phyloP scores from a whole-genome alignment of 2,797 vertebrate species.

The Darevskia mixta region DNA sequence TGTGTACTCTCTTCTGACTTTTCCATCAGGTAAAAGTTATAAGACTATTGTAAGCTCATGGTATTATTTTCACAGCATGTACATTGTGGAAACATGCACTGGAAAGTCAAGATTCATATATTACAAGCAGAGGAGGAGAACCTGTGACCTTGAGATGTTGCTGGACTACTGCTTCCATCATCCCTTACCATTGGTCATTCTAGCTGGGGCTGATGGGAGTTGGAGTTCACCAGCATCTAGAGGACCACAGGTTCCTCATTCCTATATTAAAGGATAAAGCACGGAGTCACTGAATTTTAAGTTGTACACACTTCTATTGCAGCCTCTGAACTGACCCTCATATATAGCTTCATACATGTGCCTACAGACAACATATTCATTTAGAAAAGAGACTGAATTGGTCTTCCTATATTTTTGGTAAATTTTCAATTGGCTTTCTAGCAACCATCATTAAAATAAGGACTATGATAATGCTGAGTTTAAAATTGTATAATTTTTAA shows the following conservation, averaged over 20 bases:
- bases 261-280: not conserved
- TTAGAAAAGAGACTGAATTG: no score
- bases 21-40: not conserved
- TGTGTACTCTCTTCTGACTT: not conserved
- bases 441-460: no score
- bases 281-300: not conserved
- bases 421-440: no score
- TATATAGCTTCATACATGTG: not conserved
- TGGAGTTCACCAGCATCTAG: not conserved
- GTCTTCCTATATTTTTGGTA: no score
- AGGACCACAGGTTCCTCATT: not conserved
- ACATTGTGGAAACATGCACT: not conserved
- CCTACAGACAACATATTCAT: no score
- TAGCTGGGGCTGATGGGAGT: not conserved
- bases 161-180: no score
- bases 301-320: not conserved
- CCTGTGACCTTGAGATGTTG: no score
- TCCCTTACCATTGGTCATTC: no score
- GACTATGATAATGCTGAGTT: no score
- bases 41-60: not conserved
- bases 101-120: not conserved
- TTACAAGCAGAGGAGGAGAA: no score
- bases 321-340: not conserved
- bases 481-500: no score
- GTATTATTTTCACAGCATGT: no score